Conservation (phyloP, 1,140 invertebrate genomes). For the Drosophila elegans region DNA sequence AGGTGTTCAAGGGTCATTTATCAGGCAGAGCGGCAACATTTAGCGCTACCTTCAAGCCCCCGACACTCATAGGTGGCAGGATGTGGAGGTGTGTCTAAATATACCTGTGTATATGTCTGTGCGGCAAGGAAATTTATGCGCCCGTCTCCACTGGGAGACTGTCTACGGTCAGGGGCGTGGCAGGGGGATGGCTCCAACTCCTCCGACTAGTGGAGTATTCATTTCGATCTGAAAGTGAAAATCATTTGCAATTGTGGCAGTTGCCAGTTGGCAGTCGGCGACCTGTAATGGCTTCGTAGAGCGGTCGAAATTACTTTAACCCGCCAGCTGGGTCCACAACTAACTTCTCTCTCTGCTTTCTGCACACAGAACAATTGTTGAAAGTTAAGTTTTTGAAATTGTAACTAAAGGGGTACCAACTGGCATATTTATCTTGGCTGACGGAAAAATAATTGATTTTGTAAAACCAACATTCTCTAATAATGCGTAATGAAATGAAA, state of each 20-base stretch:
- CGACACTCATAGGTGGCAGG: constrained; percentile 37
- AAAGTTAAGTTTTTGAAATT: background rate
- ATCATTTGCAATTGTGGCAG: constrained; percentile 83
- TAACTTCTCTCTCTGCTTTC: constrained; percentile 6
- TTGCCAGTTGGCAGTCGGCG: constrained; percentile 44
- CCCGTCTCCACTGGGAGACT: constrained; percentile 31
- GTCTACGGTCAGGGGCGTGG: background rate
- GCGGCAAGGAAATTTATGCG: constrained; percentile 48
- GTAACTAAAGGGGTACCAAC: background rate
- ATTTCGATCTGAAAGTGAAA: constrained; percentile 82
- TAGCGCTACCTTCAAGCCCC: constrained; percentile 55
- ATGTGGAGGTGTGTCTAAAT: constrained; percentile 47
- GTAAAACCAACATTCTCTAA: background rate
- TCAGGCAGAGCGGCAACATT: constrained; percentile 81
- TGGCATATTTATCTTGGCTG: background rate
- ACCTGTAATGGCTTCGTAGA: constrained; percentile 71
- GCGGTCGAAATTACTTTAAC: constrained; percentile 78
- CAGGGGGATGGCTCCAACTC: constrained; percentile 8
- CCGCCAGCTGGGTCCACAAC: constrained; percentile 36
- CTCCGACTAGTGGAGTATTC: constrained; percentile 68
- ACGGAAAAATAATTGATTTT: background rate
- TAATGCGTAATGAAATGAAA: too few relatives aligned
- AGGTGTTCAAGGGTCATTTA: constrained; percentile 83
- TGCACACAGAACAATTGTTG: constrained; percentile 4
- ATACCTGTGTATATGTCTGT: constrained; percentile 31